Conservation (phyloP, 2,797 vertebrate genomes). For the Myotis myotis region DNA sequence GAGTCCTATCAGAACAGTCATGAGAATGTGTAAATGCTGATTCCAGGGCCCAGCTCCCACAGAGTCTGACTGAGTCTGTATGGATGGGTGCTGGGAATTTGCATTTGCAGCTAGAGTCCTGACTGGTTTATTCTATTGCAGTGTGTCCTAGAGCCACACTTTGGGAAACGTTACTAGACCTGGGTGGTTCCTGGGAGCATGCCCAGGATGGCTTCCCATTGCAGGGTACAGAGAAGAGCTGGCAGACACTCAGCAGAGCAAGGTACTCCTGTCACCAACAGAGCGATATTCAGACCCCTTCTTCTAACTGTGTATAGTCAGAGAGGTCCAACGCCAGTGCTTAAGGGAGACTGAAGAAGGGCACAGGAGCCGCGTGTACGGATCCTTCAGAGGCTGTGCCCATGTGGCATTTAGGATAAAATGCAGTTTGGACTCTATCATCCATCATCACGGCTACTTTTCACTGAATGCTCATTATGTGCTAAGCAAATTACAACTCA, state of each 20-base stretch:
- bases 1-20: neutral
- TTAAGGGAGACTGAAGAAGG: no score
- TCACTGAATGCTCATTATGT: neutral
- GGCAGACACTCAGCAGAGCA: neutral
- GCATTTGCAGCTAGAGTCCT: neutral
- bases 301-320: neutral
- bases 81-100: neutral
- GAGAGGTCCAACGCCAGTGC: neutral
- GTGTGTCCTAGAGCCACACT: neutral
- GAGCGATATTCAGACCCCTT: neutral
- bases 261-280: rapidly evolving
- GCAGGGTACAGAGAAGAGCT: neutral
- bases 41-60: neutral
- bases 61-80: neutral
- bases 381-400: neutral
- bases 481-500: neutral
- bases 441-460: neutral
- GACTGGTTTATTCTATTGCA: neutral
- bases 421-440: neutral
- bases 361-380: rapidly evolving
- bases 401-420: neutral
- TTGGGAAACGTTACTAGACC: neutral
- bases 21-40: neutral
- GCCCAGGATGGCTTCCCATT: rapidly evolving
- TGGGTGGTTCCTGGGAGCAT: rapidly evolving